These are phyloP conservation scores for Podilymbus podiceps DNA, from an alignment of 2,113 vertebrate genomes.

Conservation along the genomic window DNA sequence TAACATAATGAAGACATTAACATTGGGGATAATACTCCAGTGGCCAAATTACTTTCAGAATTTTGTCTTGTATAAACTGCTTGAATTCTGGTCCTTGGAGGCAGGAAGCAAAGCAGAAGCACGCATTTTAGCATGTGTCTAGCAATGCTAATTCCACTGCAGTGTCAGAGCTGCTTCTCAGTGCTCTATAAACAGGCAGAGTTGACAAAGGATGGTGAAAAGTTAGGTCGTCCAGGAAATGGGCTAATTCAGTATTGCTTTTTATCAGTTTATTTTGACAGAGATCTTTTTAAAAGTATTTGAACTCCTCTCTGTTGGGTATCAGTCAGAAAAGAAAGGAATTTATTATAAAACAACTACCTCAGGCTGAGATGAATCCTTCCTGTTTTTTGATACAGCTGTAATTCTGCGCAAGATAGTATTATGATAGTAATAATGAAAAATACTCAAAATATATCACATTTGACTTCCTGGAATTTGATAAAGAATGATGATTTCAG, in stretches of 20 bases:
- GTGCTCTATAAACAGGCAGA: background rate
- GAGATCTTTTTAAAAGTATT: background rate
- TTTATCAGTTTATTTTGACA: conserved; percentile 3
- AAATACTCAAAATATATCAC: background rate
- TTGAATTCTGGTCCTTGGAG: background rate
- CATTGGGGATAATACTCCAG: background rate
- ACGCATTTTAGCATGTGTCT: background rate
- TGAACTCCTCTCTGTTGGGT: background rate
- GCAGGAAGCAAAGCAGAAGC: background rate
- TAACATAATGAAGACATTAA: background rate
- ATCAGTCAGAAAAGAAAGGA: background rate
- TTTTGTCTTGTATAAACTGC: background rate
- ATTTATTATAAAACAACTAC: background rate
- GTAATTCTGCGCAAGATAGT: background rate
- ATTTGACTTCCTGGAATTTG: background rate
- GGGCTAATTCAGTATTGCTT: background rate
- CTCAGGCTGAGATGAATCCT: background rate
- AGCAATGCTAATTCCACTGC: background rate
- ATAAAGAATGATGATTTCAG: background rate
- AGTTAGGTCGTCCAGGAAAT: background rate
- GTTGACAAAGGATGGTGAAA: background rate
- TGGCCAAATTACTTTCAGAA: background rate
- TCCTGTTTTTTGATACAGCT: background rate
- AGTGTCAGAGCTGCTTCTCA: background rate
- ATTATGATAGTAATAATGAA: background rate